A percentile compares a stretch with the other conserved stretches of the same genome.
Evolutionary conservation across 2,113 vertebrate species (phyloP).

Genomic region (Bos indicus): DNA sequence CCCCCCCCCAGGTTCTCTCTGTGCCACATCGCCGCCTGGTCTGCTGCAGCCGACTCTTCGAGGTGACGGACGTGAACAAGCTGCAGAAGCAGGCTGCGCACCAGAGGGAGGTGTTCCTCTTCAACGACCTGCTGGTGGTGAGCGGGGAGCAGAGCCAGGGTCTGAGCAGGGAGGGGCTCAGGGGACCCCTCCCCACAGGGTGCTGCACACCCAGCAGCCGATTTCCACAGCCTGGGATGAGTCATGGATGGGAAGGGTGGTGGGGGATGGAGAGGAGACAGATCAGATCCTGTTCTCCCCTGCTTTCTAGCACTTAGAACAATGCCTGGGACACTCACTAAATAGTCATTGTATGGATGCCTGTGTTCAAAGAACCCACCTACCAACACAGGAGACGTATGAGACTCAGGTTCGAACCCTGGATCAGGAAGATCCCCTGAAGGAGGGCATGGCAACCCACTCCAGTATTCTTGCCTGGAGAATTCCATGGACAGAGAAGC

Average conservation of each 20-base stretch:
- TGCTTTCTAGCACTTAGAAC: neutral
- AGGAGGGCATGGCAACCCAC: neutral
- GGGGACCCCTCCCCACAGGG: neutral
- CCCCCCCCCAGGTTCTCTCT: slow-evolving; percentile 88
- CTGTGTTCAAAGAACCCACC: neutral
- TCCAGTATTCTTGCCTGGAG: neutral
- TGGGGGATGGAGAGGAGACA: accelerated
- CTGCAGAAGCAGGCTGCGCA: slow-evolving; percentile 96
- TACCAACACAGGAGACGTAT: neutral
- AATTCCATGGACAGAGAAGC: neutral
- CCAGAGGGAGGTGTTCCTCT: slow-evolving; percentile 98
- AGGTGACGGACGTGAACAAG: slow-evolving; percentile 96
- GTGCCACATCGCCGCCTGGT: slow-evolving; percentile 96
- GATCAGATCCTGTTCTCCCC: neutral
- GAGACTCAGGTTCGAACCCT: neutral
- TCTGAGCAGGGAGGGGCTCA: slow-evolving; percentile 72
- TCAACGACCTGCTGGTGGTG: slow-evolving; percentile 98
- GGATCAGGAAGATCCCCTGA: neutral
- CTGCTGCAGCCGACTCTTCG: slow-evolving; percentile 97
- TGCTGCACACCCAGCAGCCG: accelerated
- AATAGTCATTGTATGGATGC: neutral
- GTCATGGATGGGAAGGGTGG: neutral
- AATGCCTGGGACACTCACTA: neutral
- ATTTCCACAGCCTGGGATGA: neutral
- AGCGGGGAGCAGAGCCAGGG: slow-evolving; percentile 48